Evolutionary conservation across 2,113 vertebrate species (phyloP).

Genomic region (Halichoerus grypus): DNA sequence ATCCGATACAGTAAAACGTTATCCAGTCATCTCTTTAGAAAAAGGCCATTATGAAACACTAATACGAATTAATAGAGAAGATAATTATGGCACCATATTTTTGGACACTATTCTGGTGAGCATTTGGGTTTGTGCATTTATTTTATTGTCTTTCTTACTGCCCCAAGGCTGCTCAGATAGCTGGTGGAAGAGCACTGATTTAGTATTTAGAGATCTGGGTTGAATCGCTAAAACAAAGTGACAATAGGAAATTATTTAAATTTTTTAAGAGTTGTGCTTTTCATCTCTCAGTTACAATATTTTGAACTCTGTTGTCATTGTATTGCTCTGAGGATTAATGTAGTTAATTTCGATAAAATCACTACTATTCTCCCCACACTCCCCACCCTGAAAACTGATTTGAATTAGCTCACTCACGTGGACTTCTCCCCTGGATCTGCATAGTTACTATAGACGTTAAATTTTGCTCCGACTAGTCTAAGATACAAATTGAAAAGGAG

Average conservation of each 20-base stretch:
- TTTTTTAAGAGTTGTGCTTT: neutral
- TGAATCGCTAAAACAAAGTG: neutral
- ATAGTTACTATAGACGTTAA: neutral
- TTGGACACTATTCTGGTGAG: neutral
- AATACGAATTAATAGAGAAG: neutral
- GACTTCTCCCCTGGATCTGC: neutral
- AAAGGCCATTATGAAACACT: neutral
- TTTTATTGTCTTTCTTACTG: neutral
- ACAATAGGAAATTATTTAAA: neutral
- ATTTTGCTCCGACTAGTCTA: neutral
- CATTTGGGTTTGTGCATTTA: too few relatives aligned
- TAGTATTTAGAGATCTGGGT: neutral
- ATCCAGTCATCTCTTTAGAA: neutral
- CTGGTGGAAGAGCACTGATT: neutral
- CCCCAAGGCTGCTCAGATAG: accelerated
- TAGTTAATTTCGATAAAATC: slow-evolving; percentile 23
- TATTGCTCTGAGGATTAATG: neutral
- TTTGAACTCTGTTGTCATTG: neutral
- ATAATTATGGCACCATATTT: neutral
- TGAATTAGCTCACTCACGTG: neutral
- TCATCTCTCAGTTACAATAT: neutral
- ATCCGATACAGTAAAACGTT: neutral
- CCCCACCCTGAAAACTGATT: neutral
- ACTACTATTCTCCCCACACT: neutral
- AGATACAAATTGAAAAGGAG: neutral